Percentiles rank a stretch among this genome's conserved stretches.
Evolutionary conservation across 2,113 vertebrate species (phyloP).

Genomic region (Salvelinus sp.): DNA sequence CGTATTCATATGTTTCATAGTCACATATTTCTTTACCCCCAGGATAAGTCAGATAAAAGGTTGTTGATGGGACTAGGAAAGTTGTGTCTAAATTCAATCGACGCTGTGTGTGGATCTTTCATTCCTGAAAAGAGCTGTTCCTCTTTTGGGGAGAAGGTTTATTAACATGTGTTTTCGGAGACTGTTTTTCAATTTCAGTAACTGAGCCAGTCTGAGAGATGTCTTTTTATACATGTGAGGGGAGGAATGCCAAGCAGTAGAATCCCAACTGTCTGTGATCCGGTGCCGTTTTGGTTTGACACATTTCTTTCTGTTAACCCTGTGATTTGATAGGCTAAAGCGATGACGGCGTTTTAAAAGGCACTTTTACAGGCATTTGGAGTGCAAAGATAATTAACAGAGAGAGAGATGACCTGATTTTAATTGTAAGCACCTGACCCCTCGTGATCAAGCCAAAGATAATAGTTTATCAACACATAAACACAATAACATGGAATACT

Average conservation of each 20-base stretch:
- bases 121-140: neutral
- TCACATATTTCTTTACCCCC: neutral
- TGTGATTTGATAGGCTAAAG: neutral
- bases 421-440: neutral
- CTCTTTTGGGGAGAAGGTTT: neutral
- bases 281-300: neutral
- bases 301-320: neutral
- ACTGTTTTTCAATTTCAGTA: neutral
- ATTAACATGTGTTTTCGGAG: neutral
- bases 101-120: neutral
- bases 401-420: too few species aligned
- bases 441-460: constrained; percentile 24
- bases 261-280: neutral
- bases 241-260: neutral
- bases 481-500: too few species aligned
- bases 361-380: neutral
- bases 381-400: neutral
- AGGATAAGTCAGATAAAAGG: neutral
- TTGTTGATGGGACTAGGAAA: neutral
- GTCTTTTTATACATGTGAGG: neutral
- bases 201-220: neutral
- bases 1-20: neutral
- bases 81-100: neutral
- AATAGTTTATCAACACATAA: neutral
- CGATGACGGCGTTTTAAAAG: too few species aligned